These are phyloP conservation scores for Coregonus suidteri DNA, from an alignment of 2,797 vertebrate genomes.

Conservation along the genomic window DNA sequence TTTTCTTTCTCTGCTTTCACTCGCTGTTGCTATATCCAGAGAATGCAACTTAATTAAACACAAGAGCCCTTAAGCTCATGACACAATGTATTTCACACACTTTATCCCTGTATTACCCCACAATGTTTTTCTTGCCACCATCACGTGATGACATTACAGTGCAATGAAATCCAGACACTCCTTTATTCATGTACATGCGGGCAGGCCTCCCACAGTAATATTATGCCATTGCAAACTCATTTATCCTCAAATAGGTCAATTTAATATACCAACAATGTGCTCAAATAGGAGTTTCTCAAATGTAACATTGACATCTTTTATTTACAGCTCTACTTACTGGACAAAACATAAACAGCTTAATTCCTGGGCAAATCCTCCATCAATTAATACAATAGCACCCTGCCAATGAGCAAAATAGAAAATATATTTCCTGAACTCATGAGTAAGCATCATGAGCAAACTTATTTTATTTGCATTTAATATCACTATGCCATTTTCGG, in stretches of 20 bases:
- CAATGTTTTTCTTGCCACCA: not conserved
- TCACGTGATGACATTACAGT: not conserved
- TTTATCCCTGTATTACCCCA: not conserved
- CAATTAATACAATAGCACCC: not conserved
- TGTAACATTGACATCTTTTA: too few species aligned
- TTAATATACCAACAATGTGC: not conserved
- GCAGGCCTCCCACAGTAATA: not conserved
- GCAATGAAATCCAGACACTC: not conserved
- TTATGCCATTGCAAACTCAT: not conserved
- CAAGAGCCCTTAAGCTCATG: too few species aligned
- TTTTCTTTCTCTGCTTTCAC: too few species aligned
- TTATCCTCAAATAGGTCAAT: slow-evolving; percentile 14
- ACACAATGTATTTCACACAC: not conserved
- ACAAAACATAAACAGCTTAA: slow-evolving; percentile 8
- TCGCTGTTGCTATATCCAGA: too few species aligned
- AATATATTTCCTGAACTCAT: not conserved
- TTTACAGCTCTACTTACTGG: not conserved
- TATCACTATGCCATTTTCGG: not conserved
- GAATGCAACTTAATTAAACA: too few species aligned
- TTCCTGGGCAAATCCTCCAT: not conserved
- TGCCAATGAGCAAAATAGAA: not conserved
- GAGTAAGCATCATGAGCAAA: not conserved
- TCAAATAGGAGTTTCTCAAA: not conserved
- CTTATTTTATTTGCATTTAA: slow-evolving; percentile 8
- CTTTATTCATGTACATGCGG: not conserved